Conservation (phyloP, 2,888 invertebrate genomes). For the Allygus modestus region DNA sequence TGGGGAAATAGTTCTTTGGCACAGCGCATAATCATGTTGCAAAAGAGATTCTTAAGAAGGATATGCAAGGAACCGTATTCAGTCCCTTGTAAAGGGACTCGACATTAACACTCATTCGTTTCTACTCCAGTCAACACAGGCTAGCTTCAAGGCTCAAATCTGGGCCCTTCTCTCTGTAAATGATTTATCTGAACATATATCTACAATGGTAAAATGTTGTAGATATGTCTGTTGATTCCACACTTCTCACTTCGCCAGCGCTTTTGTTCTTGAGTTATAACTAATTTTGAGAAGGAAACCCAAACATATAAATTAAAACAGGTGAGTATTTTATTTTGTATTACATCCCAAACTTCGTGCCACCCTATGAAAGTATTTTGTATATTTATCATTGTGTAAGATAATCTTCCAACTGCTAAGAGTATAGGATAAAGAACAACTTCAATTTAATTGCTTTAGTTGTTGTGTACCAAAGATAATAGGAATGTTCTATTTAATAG, state of each 20-base stretch:
- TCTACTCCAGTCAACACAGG: constrained; percentile 24
- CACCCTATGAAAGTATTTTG: too few species aligned
- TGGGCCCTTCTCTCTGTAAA: constrained; percentile 40
- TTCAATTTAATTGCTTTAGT: too few species aligned
- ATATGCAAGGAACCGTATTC: not conserved
- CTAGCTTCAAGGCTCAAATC: constrained; percentile 23
- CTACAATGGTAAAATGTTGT: constrained; percentile 26
- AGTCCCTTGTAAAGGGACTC: not conserved
- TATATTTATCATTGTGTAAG: too few species aligned
- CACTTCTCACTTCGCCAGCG: not conserved
- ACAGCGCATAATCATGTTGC: constrained; percentile 19
- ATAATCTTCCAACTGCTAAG: too few species aligned
- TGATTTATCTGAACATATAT: constrained; percentile 25
- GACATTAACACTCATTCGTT: constrained; percentile 9
- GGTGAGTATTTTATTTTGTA: too few species aligned
- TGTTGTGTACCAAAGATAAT: too few species aligned
- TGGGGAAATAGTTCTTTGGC: not conserved
- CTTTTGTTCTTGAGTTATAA: not conserved
- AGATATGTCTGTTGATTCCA: not conserved
- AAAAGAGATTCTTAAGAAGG: not conserved
- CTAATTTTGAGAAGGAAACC: not conserved
- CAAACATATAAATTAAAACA: too few species aligned
- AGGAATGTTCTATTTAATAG: too few species aligned
- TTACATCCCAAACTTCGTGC: too few species aligned
- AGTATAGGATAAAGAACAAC: too few species aligned